Evolutionary conservation across 2,888 invertebrate species (phyloP), one percentile per base, ranked within the genome.

Genomic region (Scotopteryx bipunctaria): DNA sequence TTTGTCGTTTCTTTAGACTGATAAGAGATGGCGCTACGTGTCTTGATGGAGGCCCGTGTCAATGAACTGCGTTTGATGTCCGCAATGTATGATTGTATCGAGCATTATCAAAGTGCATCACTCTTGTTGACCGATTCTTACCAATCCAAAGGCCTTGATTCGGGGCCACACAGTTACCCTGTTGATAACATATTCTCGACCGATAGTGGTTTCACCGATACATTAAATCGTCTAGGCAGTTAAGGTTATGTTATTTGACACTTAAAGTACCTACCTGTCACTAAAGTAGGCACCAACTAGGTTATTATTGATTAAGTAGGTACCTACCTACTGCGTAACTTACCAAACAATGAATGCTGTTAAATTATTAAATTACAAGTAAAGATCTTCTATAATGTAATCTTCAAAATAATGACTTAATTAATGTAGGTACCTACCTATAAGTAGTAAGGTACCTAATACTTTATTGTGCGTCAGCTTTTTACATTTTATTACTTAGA

Each of bases 11-110:
- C 66, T 15, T 9, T 17, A 11, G 25, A 32, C 45, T 56, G 70
- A 69, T 74, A 76, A 82, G 58, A 88, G 88, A 87, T 87, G 87
- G 86, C 88, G 88, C 76, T 85, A 75, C 64, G 53, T 66, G 80
- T 73, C 56, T 54, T 63, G 66, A 63, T 69, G 57, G 69, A 68
- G 51, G 64, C 63, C 58, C 65, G 76, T 77, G 86, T 86, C 86
- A 83, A 78, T 83, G 86, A 86, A 85, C 86, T 60, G 64, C 68
- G 69, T 71, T 74, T 70, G 69, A 72, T 70, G 58, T 60, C 45
- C 32, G 35, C 15, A 45, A 68, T 71, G 68, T 69, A 69, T 67
- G 29, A 37, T 21, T 29, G 69, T 68, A 67, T 19, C 32, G 63
- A 72, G 67, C 67, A 73, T 73, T 76, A 79, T 72, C 67, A 67